phyloP scores from a whole-genome alignment of 2,797 vertebrate genomes.

The Phoebastria nigripes region DNA sequence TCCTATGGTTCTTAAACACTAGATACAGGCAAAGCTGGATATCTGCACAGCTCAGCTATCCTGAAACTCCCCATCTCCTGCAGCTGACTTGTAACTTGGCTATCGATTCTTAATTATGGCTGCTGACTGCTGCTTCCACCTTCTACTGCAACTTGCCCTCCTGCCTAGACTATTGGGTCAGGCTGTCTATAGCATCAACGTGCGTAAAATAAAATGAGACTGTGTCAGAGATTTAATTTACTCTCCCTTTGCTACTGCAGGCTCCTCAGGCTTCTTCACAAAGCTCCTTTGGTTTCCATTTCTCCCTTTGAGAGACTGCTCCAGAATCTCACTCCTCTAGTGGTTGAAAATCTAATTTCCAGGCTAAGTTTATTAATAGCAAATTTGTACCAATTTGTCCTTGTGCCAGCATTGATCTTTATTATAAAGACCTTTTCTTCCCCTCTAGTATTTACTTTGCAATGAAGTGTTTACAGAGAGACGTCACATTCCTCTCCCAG shows the following conservation, averaged over 20 bases:
- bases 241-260: neutral
- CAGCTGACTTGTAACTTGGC: neutral
- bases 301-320: neutral
- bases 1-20: neutral
- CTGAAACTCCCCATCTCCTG: neutral
- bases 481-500: neutral
- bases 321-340: neutral
- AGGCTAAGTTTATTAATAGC: constrained; percentile 38
- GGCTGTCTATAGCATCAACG: neutral
- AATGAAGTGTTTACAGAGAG: neutral
- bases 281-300: neutral
- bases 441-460: neutral
- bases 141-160: neutral
- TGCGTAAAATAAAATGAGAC: neutral
- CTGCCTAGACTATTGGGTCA: neutral
- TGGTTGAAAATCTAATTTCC: constrained; percentile 20
- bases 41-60: neutral
- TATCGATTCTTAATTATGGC: neutral
- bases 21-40: neutral
- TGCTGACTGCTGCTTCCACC: neutral
- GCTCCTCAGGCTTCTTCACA: neutral
- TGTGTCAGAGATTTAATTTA: neutral
- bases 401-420: constrained; percentile 21
- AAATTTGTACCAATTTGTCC: constrained; percentile 25
- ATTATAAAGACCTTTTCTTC: neutral